These are phyloP conservation scores for Chionis minor DNA, from an alignment of 2,113 vertebrate genomes.

Conservation along the genomic window DNA sequence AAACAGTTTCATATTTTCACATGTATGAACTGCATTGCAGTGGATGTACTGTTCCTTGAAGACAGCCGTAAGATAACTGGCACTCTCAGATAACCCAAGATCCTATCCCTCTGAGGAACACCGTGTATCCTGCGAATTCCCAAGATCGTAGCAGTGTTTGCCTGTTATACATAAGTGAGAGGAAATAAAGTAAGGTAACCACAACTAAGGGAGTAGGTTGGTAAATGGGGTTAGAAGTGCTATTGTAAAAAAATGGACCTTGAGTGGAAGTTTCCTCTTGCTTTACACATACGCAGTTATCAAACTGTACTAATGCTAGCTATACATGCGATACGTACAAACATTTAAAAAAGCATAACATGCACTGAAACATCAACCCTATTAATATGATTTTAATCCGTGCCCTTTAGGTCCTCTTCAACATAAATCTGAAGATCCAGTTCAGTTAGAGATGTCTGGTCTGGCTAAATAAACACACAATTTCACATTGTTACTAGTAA, in stretches of 20 bases:
- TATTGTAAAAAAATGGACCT: not conserved
- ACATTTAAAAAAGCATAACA: not conserved
- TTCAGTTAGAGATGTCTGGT: not conserved
- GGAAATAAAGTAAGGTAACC: not conserved
- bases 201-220: not conserved
- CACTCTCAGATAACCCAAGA: not conserved
- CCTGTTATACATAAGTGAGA: not conserved
- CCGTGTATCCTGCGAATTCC: not conserved
- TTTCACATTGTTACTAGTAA: not conserved
- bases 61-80: accelerated
- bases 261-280: not conserved
- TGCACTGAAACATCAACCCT: not conserved
- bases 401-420: not conserved
- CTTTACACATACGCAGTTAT: not conserved
- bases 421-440: not conserved
- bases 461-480: not conserved
- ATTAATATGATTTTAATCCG: not conserved
- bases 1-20: not conserved
- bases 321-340: not conserved
- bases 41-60: not conserved
- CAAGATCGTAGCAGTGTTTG: not conserved
- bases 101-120: not conserved
- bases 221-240: not conserved
- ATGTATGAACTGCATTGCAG: not conserved
- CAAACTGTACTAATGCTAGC: not conserved